Conservation (phyloP, 2,888 invertebrate species). For the Cosmorhoe ocellata region DNA sequence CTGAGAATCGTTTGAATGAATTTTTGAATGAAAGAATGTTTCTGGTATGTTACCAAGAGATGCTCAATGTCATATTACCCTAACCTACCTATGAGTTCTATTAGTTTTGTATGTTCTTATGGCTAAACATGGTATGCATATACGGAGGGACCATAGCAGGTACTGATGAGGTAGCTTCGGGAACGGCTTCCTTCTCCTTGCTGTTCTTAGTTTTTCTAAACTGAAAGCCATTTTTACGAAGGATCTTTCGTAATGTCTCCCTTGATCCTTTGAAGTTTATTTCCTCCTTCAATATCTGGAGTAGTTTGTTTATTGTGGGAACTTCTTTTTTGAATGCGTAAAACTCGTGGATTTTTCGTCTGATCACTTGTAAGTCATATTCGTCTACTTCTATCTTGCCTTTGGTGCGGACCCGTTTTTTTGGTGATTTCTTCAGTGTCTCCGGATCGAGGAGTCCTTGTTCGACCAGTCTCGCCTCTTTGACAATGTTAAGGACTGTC, state of each 20-base stretch:
- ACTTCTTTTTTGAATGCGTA: slow-evolving; percentile 77
- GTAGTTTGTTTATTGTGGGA: slow-evolving; percentile 71
- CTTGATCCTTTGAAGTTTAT: slow-evolving; percentile 75
- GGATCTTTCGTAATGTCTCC: slow-evolving; percentile 70
- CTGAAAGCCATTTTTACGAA: slow-evolving; percentile 74
- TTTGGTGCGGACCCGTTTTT: slow-evolving; percentile 71
- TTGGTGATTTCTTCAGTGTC: slow-evolving; percentile 67
- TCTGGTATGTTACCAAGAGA: too few species aligned
- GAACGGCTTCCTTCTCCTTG: slow-evolving; percentile 66
- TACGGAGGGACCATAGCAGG: slow-evolving; percentile 71
- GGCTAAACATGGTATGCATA: slow-evolving; percentile 73
- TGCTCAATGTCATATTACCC: slow-evolving; percentile 5
- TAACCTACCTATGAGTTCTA: background rate
- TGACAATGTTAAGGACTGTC: slow-evolving; percentile 72
- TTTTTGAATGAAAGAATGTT: too few species aligned
- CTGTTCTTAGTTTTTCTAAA: slow-evolving; percentile 74
- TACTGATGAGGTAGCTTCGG: slow-evolving; percentile 57
- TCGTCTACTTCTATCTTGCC: slow-evolving; percentile 76
- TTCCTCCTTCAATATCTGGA: slow-evolving; percentile 73
- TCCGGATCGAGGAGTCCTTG: slow-evolving; percentile 74
- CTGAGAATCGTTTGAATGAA: too few species aligned
- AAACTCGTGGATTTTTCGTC: slow-evolving; percentile 75
- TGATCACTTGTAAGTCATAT: slow-evolving; percentile 71
- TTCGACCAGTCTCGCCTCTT: slow-evolving; percentile 72
- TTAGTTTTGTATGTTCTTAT: slow-evolving; percentile 63